Evolutionary conservation across 2,113 vertebrate genomes (phyloP).

Genomic region (Globicephala melas): DNA sequence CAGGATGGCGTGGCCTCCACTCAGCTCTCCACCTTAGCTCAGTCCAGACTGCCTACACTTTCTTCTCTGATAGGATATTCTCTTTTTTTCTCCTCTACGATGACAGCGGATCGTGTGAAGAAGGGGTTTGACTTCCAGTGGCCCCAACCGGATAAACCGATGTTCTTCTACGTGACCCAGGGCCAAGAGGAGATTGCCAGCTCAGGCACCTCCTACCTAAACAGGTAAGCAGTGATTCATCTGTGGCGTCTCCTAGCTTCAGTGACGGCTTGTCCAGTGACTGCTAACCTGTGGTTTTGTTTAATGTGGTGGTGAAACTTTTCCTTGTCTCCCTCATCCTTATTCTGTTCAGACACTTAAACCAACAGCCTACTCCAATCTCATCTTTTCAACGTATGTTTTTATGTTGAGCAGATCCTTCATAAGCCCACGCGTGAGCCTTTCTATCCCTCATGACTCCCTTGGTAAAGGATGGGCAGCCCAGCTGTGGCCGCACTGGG

Average conservation of each 20-base stretch:
- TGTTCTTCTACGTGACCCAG: conserved; percentile 99
- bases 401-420: neutral
- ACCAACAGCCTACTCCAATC: neutral
- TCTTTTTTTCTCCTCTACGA: neutral
- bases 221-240: conserved; percentile 85
- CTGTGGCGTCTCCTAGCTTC: rapidly evolving
- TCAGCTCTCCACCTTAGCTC: rapidly evolving
- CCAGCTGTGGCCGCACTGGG: rapidly evolving
- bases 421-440: neutral
- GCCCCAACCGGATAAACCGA: conserved; percentile 98
- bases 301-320: neutral
- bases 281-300: neutral
- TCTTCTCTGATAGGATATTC: neutral
- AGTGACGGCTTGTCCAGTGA: neutral
- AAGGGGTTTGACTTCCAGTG: conserved; percentile 99
- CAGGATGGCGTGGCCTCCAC: rapidly evolving
- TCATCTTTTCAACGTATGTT: neutral
- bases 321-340: neutral
- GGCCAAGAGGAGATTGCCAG: conserved; percentile 99
- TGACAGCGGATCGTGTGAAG: conserved; percentile 91
- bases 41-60: neutral
- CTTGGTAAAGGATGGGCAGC: neutral
- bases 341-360: neutral
- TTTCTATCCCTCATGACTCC: neutral
- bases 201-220: conserved; percentile 97